These are phyloP conservation scores for Andrena bucephala DNA, from an alignment of 2,888 invertebrate species.

Conservation along the genomic window DNA sequence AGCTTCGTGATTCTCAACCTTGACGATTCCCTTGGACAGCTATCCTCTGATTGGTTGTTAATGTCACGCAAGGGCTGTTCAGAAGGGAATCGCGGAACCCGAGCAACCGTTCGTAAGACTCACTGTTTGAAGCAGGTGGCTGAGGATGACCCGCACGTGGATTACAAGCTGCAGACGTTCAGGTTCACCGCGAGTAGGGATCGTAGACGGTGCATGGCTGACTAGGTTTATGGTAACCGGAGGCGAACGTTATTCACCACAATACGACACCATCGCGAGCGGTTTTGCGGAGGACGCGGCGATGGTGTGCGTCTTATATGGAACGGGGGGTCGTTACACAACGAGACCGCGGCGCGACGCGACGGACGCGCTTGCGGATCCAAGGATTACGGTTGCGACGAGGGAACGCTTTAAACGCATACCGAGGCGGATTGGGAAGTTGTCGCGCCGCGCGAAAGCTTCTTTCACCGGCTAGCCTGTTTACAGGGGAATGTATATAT, in stretches of 20 bases:
- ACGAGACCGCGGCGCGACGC: constrained; percentile 32
- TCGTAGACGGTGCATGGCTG: background rate
- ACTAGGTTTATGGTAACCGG: constrained; percentile 41
- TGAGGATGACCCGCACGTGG: background rate
- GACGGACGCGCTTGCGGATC: constrained; percentile 17
- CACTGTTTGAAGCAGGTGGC: background rate
- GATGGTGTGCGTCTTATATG: constrained; percentile 50
- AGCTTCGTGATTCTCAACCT: background rate
- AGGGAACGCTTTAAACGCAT: constrained; percentile 32
- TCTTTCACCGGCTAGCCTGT: background rate
- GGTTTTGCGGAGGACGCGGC: constrained; percentile 60
- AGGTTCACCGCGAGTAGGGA: background rate
- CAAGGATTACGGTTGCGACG: constrained; percentile 27
- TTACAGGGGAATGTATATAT: too few species aligned
- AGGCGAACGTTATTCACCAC: constrained; percentile 39
- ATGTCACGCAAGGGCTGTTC: background rate
- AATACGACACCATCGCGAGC: constrained; percentile 46
- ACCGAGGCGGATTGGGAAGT: constrained; percentile 29
- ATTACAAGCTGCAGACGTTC: constrained; percentile 6
- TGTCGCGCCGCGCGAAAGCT: background rate
- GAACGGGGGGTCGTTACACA: constrained; percentile 48
- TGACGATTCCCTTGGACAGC: background rate
- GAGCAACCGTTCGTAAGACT: background rate
- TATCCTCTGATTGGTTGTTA: background rate
- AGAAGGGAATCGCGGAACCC: background rate